Evolutionary conservation across 2,888 invertebrate genomes (phyloP), one percentile per base, ranked within the genome.

Genomic region (Nemotelus nigrinus): DNA sequence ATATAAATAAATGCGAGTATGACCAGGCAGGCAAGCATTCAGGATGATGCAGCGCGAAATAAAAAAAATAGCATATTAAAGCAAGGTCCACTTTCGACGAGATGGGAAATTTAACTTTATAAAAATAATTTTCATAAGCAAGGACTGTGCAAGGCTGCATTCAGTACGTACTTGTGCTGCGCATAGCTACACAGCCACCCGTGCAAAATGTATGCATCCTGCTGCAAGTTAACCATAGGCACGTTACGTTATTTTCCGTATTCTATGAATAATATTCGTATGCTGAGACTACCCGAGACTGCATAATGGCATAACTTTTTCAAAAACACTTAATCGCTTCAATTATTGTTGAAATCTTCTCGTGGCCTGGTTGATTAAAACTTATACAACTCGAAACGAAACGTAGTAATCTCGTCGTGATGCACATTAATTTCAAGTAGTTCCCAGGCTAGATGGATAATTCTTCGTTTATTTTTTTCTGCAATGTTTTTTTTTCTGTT

Each of bases 321-420:
- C 39, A 70, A 70, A 70, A 55, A 44, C 53, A 70, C 70, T 70
- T 70, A 70, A 70, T 70, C 70, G 70, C 70, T 70, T 70, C 53
- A 70, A 55, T 70, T 70, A 70, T 70, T 70, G 55, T 25, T 55
- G 43, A 53, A 7, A 53, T 55, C 55, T 25, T 47, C n/a, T 53
- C 44, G 43, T 55, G 43, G 55, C 55, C 53, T 70, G 70, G 55
- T 70, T 70, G 55, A 70, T 70, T 70, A 70, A 70, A 70, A 70
- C 10, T 70, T 70, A 50, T 55, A 39, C 50, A 41, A 25, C 25
- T 25, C 25, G 25, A 25, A 25, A 25, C 25, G 25, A 25, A 25
- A 25, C 25, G 25, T 25, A 25, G 25, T 25, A 25, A 25, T 25
- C 25, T 25, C 25, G 25, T 25, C 25, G 25, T 25, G 25, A 25